Conservation (phyloP, 2,113 vertebrate genomes). For the Nibea albiflora region DNA sequence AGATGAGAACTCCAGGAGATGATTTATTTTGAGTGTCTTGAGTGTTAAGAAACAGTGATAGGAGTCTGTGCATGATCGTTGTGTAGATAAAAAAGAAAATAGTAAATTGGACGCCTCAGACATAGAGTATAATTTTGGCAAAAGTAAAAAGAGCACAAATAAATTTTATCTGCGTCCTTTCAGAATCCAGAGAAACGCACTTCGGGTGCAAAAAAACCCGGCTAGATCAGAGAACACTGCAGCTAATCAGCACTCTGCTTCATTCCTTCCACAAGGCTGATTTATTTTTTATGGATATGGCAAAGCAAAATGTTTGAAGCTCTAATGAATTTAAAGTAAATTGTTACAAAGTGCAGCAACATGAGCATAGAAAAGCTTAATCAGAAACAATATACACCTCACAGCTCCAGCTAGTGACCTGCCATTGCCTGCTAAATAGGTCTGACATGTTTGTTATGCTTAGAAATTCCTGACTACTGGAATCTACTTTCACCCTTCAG, state of each 20-base stretch:
- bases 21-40: conserved; percentile 44
- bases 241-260: conserved; percentile 36
- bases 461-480: conserved; percentile 84
- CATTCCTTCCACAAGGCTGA: conserved; percentile 38
- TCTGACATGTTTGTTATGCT: conserved; percentile 85
- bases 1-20: conserved; percentile 54
- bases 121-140: conserved; percentile 24
- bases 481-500: conserved; percentile 79
- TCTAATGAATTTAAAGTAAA: conserved; percentile 76
- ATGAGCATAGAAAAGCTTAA: conserved; percentile 70
- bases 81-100: conserved; percentile 30
- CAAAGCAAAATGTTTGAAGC: conserved; percentile 81
- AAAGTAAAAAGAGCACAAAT: conserved; percentile 24
- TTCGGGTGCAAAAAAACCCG: not conserved
- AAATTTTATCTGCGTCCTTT: conserved; percentile 29
- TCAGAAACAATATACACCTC: conserved; percentile 83
- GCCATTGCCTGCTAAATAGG: conserved; percentile 71
- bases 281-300: conserved; percentile 74
- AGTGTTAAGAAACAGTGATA: conserved; percentile 32
- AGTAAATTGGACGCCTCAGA: conserved; percentile 17
- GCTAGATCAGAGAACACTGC: conserved; percentile 1
- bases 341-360: conserved; percentile 73
- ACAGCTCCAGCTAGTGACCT: conserved; percentile 53
- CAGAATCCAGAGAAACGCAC: not conserved
- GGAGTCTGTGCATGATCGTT: conserved; percentile 39